Evolutionary conservation across 1,140 invertebrate genomes (phyloP).

Genomic region (Eueides isabella): DNA sequence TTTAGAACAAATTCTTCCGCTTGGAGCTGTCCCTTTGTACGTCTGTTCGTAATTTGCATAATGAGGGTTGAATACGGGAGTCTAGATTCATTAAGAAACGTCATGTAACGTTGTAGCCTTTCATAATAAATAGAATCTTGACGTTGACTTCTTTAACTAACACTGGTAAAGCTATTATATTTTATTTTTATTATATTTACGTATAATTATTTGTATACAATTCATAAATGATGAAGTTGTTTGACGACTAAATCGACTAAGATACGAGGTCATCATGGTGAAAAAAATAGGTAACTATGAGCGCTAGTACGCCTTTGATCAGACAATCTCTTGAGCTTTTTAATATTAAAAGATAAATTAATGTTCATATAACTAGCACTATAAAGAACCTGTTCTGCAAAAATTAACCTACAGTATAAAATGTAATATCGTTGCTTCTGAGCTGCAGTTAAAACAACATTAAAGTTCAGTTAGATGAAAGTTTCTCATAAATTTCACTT

Average conservation of each 20-base stretch:
- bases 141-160: not conserved
- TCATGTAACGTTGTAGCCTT: not conserved
- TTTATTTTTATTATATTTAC: not conserved
- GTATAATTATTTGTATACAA: no score
- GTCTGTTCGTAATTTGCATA: not conserved
- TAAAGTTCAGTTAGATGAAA: slow-evolving; percentile 41
- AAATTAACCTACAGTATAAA: slow-evolving; percentile 17
- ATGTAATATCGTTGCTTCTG: slow-evolving; percentile 35
- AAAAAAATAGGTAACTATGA: no score
- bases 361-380: not conserved
- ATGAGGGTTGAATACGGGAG: slow-evolving; percentile 3
- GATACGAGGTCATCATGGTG: no score
- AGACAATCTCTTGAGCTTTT: no score
- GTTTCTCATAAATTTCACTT: slow-evolving; percentile 35
- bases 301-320: no score
- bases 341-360: not conserved
- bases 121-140: not conserved
- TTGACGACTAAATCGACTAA: no score
- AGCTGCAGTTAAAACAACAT: slow-evolving; percentile 33
- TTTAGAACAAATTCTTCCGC: not conserved
- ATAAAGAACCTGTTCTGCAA: not conserved
- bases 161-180: not conserved
- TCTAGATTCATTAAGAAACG: slow-evolving; percentile 5
- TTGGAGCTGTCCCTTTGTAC: slow-evolving; percentile 7
- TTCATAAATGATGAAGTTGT: no score